Evolutionary conservation across 2,113 vertebrate genomes (phyloP).

Genomic region (Oreochromis niloticus): DNA sequence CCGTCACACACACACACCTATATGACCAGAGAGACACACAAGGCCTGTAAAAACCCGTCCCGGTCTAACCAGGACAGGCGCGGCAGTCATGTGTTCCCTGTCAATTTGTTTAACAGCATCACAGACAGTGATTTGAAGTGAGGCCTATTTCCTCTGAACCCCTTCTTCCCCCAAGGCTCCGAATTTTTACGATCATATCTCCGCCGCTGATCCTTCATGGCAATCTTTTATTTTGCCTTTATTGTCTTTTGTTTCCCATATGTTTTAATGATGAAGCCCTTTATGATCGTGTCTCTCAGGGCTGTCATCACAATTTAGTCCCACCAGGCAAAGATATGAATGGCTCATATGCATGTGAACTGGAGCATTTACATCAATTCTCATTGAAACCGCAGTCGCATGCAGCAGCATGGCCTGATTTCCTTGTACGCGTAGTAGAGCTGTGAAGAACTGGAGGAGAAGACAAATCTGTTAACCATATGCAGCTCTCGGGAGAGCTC

Average conservation of each 20-base stretch:
- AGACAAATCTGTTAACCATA: slow-evolving; percentile 43
- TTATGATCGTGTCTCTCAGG: slow-evolving; percentile 51
- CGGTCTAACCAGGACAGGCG: neutral
- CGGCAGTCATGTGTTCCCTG: neutral
- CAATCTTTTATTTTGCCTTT: slow-evolving; percentile 39
- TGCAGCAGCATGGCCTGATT: slow-evolving; percentile 26
- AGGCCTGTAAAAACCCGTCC: neutral
- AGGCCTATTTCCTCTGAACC: slow-evolving; percentile 4
- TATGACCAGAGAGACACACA: neutral
- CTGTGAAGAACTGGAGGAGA: slow-evolving; percentile 29
- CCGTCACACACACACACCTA: neutral
- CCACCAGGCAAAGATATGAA: slow-evolving; percentile 30
- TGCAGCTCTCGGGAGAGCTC: slow-evolving; percentile 30
- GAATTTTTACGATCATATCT: slow-evolving; percentile 27
- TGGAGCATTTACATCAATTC: slow-evolving; percentile 41
- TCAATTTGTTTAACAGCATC: slow-evolving; percentile 23
- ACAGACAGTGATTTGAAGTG: slow-evolving; percentile 15
- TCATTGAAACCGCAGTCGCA: slow-evolving; percentile 19
- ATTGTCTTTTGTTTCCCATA: slow-evolving; percentile 24
- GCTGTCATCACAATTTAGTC: slow-evolving; percentile 55
- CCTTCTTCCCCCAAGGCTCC: slow-evolving; percentile 1
- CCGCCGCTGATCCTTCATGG: neutral
- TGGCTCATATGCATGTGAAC: slow-evolving; percentile 48
- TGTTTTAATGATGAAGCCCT: slow-evolving; percentile 26
- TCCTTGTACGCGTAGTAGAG: neutral